phyloP scores from a whole-genome alignment of 2,888 invertebrate species.

The Labia minor region DNA sequence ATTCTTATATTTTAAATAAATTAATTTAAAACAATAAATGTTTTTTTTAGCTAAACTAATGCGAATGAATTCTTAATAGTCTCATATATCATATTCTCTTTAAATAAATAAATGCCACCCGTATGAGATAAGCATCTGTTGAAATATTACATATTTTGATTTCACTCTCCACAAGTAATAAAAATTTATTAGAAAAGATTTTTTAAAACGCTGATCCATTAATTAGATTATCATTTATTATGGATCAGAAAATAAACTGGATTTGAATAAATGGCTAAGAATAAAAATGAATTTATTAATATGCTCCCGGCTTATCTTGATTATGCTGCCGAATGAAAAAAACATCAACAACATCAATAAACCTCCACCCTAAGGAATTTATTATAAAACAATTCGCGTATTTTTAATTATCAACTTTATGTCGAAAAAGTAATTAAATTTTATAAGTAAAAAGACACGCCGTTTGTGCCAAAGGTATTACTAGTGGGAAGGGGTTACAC shows the following conservation, averaged over 20 bases:
- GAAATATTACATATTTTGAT: conserved; percentile 13
- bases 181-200: background rate
- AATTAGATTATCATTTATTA: conserved; percentile 13
- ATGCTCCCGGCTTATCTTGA: background rate
- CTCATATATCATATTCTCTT: background rate
- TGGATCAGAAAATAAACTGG: conserved; percentile 1
- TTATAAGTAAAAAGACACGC: background rate
- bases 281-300: conserved; percentile 13
- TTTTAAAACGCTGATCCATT: conserved; percentile 2
- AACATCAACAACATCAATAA: no score
- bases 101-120: conserved; percentile 5
- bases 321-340: background rate
- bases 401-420: background rate
- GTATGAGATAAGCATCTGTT: background rate
- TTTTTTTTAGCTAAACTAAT: background rate
- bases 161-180: background rate
- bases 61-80: background rate
- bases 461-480: no score
- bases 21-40: background rate
- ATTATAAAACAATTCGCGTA: background rate
- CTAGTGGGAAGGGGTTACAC: no score
- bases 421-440: background rate
- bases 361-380: no score
- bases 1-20: no score
- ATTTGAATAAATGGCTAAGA: background rate